Conservation (phyloP, 2,797 vertebrate genomes). For the Poeciliopsis turneri region DNA sequence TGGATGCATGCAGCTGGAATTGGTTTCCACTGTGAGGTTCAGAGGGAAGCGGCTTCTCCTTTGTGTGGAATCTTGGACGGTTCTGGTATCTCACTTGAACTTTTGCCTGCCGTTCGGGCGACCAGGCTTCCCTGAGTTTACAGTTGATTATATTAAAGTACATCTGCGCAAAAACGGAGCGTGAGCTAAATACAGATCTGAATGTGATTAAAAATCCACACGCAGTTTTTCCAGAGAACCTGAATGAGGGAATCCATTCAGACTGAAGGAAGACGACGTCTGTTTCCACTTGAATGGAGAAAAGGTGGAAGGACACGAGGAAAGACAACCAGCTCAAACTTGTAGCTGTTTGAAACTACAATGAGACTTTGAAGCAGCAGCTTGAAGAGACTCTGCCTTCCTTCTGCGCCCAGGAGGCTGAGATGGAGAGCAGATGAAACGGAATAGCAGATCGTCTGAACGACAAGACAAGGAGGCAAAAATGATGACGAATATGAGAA, state of each 20-base stretch:
- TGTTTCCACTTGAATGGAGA: neutral
- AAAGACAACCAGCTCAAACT: neutral
- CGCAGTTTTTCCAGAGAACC: neutral
- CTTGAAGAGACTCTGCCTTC: neutral
- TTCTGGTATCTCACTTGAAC: neutral
- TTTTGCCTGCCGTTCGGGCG: neutral
- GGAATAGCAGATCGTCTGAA: conserved; percentile 47
- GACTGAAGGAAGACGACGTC: neutral
- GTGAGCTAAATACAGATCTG: neutral
- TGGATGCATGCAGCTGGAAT: conserved; percentile 3
- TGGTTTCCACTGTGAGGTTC: neutral
- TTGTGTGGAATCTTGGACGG: neutral
- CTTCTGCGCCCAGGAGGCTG: neutral
- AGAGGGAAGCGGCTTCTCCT: conserved; percentile 1
- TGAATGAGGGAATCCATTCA: neutral
- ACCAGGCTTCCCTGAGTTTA: neutral
- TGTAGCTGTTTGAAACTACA: conserved; percentile 4
- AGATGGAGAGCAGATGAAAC: conserved; percentile 50
- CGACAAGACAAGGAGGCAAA: conserved; percentile 17
- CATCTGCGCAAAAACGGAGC: neutral
- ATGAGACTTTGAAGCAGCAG: conserved; percentile 40
- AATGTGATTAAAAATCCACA: neutral
- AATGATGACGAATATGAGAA: neutral
- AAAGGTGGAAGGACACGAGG: neutral
- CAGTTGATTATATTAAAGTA: neutral